A percentile compares a stretch with the other conserved stretches of the same genome.
Evolutionary conservation across 1,140 invertebrate species (phyloP).

Genomic region (Cotesia chilonis): DNA sequence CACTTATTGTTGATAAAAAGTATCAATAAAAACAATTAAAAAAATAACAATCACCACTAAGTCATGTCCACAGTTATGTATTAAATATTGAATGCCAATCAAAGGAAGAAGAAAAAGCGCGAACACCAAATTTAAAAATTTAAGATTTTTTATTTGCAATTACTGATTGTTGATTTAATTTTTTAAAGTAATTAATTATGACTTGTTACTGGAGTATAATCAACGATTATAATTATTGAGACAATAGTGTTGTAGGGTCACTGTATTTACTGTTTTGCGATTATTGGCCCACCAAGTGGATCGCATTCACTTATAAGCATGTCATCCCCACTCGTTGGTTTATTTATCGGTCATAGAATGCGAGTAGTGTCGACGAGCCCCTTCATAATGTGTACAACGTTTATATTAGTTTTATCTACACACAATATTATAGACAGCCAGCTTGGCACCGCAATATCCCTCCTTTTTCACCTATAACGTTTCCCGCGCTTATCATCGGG

Average conservation of each 20-base stretch:
- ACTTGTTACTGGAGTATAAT: too few species aligned
- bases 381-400: constrained; percentile 36
- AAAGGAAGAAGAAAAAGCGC: too few species aligned
- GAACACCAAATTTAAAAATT: too few species aligned
- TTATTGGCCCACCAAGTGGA: constrained; percentile 58
- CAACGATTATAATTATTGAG: neutral
- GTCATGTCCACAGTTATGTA: neutral
- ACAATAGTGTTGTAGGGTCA: constrained; percentile 27
- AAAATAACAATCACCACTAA: constrained; percentile 1
- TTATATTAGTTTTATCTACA: too few species aligned
- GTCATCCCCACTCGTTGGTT: constrained; percentile 52
- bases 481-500: constrained; percentile 4
- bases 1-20: neutral
- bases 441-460: constrained; percentile 59
- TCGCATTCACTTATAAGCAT: constrained; percentile 63
- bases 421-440: constrained; percentile 48
- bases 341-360: constrained; percentile 24
- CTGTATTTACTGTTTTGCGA: constrained; percentile 60
- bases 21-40: neutral
- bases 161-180: too few species aligned
- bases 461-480: constrained; percentile 32
- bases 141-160: too few species aligned
- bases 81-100: too few species aligned
- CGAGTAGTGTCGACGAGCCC: constrained; percentile 33
- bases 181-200: too few species aligned